Evolutionary conservation across 2,797 vertebrate genomes (phyloP), one percentile per base, ranked within the genome.

Genomic region (Acropternis orthonyx): DNA sequence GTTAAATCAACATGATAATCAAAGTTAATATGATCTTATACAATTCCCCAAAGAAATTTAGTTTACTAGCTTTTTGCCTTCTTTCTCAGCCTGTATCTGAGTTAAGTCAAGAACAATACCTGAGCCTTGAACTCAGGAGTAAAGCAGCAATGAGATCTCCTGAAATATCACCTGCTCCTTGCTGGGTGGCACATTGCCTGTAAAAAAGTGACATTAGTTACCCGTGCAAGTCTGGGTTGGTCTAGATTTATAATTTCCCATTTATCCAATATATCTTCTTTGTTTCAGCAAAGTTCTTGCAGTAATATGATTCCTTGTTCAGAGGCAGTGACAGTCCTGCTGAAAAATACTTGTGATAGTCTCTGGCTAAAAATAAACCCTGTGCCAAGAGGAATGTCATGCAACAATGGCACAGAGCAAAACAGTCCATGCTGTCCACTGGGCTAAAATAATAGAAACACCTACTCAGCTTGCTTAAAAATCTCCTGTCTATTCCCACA

Each of bases 221-320:
- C 99, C 99, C 96, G 99, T 99, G 86, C 99, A 99, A 11, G 99
- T 99, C 97, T 99, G 99, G 30, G 98, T 99, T 26, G 99, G 99
- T 98, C 99, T 98, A 82, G 99, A 99, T 98, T 99, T 99, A 96
- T 99, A 99, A 98, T 99, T 99, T 89, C 99, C 99, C 99, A 99
- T 99, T 95, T 98, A 96, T 96, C 75, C 92, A 86, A 24, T 87
- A 22, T 91, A 88, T 97, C 95, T 89, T 92, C 96, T 95, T 96
- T 92, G 94, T 94, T 97, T 97, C 96, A 92, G 95, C 80, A 85
- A 96, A 96, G 97, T 94, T 97, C 95, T 92, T 92, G 92, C 92
- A 93, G 98, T 97, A 98, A 98, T 78, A 94, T 54, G 95, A 98
- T 90, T 97, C 97, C 91, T 93, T 92, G 96, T 89, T 95, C 97